phyloP scores from a whole-genome alignment of 2,888 invertebrate species.

The Acholoe squamosa region DNA sequence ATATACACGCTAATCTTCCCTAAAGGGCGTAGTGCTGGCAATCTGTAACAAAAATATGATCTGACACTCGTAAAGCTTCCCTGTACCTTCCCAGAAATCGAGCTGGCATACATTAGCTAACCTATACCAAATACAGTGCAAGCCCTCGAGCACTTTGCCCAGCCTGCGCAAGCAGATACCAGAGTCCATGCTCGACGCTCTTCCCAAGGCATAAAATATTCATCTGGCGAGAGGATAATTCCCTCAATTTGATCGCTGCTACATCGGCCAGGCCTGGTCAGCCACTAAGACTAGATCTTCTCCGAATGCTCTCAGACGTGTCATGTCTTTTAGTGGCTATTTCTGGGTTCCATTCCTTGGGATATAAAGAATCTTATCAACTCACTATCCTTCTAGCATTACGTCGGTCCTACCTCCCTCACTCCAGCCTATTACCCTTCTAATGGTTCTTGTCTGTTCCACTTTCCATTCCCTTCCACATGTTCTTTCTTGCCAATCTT shows the following conservation, averaged over 20 bases:
- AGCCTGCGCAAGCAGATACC: not conserved
- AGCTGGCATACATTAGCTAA: too few species aligned
- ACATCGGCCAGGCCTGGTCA: not conserved
- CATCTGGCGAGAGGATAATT: conserved; percentile 18
- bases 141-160: not conserved
- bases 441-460: too few species aligned
- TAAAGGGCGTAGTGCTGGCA: too few species aligned
- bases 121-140: too few species aligned
- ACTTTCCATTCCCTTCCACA: not conserved
- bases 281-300: not conserved
- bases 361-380: not conserved
- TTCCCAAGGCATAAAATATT: conserved; percentile 12
- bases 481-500: not conserved
- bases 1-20: too few species aligned
- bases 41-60: too few species aligned
- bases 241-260: conserved; percentile 18
- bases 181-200: not conserved
- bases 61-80: too few species aligned
- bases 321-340: conserved; percentile 33
- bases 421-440: not conserved
- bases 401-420: not conserved
- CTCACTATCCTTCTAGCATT: not conserved
- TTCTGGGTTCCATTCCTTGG: not conserved
- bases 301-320: conserved; percentile 13
- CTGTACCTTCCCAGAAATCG: too few species aligned